phyloP scores from a whole-genome alignment of 2,888 invertebrate genomes.

The Ornithoptera alexandrae region DNA sequence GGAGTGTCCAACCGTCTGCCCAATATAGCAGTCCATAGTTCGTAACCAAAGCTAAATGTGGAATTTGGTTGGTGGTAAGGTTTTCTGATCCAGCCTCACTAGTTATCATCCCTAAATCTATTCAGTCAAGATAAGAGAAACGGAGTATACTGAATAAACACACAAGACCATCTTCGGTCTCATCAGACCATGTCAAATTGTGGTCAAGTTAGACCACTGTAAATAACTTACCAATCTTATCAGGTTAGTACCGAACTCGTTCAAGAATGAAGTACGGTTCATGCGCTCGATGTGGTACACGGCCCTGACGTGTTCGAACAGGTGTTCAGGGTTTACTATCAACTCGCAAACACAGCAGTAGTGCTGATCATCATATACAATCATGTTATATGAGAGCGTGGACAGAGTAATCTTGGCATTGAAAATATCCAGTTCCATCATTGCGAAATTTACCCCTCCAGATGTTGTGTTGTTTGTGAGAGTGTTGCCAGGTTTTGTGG shows the following conservation, averaged over 20 bases:
- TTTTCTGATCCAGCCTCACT: no score
- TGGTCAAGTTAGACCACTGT: not conserved
- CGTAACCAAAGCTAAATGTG: no score
- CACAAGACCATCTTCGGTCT: no score
- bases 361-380: not conserved
- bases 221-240: constrained; percentile 40
- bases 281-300: not conserved
- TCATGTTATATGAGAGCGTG: constrained; percentile 13
- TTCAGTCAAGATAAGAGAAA: no score
- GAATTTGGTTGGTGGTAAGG: no score
- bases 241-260: constrained; percentile 31
- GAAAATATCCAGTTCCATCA: constrained; percentile 29
- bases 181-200: no score
- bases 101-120: no score
- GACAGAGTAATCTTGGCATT: constrained; percentile 7
- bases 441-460: constrained; percentile 23
- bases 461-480: not conserved
- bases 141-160: no score
- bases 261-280: not conserved
- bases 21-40: no score
- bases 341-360: constrained; percentile 8
- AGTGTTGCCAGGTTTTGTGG: no score
- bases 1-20: no score
- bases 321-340: not conserved
- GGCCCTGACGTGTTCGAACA: not conserved